Base-by-base conservation (phyloP, 2,113 vertebrate genomes). In the Chaetodon trifascialis region DNA sequence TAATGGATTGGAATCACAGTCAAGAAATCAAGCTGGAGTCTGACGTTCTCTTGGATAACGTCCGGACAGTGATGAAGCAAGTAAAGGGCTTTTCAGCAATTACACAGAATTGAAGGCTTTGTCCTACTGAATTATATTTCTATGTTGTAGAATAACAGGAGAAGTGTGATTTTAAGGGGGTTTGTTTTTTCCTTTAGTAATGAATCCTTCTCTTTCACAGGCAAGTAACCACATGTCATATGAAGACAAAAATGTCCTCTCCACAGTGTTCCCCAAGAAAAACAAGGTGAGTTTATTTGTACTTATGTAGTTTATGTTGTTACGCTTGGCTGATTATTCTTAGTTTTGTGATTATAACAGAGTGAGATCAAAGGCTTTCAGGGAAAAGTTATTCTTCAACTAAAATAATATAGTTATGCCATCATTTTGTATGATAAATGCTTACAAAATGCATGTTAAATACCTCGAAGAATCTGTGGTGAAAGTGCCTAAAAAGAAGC, bases 31-130 rank as follows among this genome's bases (percentile, higher is more conserved):
- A 89, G 21, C 56, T 96, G 10, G 77, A 93, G 60, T 92, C 94
- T 0, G 91, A 95, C 2, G 60, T 87, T 7, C 80, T 97, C 34
- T 74, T 97, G 68, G 93, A 96, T 15, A 96, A 97, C 4, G 94
- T 97, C 75, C 84, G 88, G 82, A 84, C 47, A 49, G 73, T 91
- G 42, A 52, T 82, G 2, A 81, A 82, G 55, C 91, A 94, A 76
- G 8, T 89, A 2, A 30, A 93, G 95, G 4, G 23, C 12, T 16
- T 19, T 40, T 64, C 16, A 47, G 23, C 2, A 23, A 66, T 15
- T 46, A 7, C 21, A 66, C 49, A 30, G 5, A 64, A 52, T 11
- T 54, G 2, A 42, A 7, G 1, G 17, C 42, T 4, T 40, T 40
- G 38, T 19, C 15, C 5, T 11, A 14, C 30, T 60, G 46, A 44